Evolutionary conservation across 2,888 invertebrate genomes (phyloP), one percentile per base, ranked within the genome.

Genomic region (Andrena haemorrhoa): DNA sequence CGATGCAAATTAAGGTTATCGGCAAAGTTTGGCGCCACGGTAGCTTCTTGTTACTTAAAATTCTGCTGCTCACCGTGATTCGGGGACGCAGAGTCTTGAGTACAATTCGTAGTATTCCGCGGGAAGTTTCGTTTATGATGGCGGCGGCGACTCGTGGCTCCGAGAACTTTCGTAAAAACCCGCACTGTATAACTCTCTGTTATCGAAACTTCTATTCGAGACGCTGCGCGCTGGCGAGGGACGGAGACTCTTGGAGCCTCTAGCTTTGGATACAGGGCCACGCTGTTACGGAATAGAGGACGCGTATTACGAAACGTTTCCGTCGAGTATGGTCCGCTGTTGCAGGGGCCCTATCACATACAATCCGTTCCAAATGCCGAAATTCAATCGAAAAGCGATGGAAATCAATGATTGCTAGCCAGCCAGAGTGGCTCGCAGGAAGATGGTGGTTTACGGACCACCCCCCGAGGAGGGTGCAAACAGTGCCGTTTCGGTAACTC

Each of bases 121-220:
- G 10, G 53, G 2, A 76, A 76, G 47, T 73, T 73, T 35, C 64
- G 73, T 73, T 76, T 76, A 76, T 23, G 56, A 73, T 29, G 47
- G 58, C 60, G 10, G 12, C 8, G 23, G 29, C 31, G 73, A 20
- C 56, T 29, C 53, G 53, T 53, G 53, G 35, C 10, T 65, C 16
- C 26, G 49, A 5, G 29, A 61, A 75, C 60, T 61, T 61, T 35
- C 60, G 16, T 10, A 29, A 10, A 51, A 61, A 41, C 51, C 41
- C 12, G 26, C 41, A 26, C 29, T 26, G 33, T 35, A 35, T 75
- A 75, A 77, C 60, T 60, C 49, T 23, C 5, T 29, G 60, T 66
- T 77, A 74, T 65, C 35, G 60, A 74, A 60, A 74, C 20, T 74
- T 60, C 20, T n/a, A 2, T 5, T 31, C 10, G n/a, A 31, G 31